Evolutionary conservation across 1,140 invertebrate species (phyloP), one percentile per base, ranked within the genome.

Genomic region (Eciton burchellii): DNA sequence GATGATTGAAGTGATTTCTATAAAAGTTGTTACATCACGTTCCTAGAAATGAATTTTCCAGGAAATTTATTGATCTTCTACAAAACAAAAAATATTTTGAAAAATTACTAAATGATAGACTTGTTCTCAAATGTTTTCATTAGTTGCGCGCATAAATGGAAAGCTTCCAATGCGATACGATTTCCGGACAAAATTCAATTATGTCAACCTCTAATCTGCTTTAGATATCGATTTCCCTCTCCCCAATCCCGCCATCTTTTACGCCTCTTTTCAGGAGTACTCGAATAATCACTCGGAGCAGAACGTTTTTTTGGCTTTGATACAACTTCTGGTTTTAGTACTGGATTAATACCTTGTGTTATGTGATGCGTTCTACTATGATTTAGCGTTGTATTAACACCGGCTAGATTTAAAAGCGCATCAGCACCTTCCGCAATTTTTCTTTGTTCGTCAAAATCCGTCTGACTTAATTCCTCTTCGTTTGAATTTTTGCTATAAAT

Each of bases 391-490:
- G 94, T 95, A 59, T 88, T 93, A 8, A 96, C 95, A 8, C 96
- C 96, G 0, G 96, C 96, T 26, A 97, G 92, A 92, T 97, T 97
- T 14, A 98, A 91, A 56, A 98, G 91, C 0, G 97, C 97, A 87
- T 97, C 97, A 0, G 96, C 96, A 77, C 97, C 97, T 91, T 97
- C 97, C 19, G 96, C 96, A 65, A 97, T 96, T 85, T 96, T 96
- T 65, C 96, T 95, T 90, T 96, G 96, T 91, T 97, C 97, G 84
- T 97, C 96, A 8, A 96, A 94, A 82, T 96, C 96, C 52, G 66
- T 35, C 35, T 35, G 90, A 82, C 65, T 87, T 56, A 87, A 82
- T 60, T 92, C 93, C 14, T 79, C 74, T 57, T 89, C 68, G 6
- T 59, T 88, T 9, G 84, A 43, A 73, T 90, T 89, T 66, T 92